A percentile compares a stretch with the other conserved stretches of the same genome.
Evolutionary conservation across 2,113 vertebrate genomes (phyloP).

Genomic region (Osmerus mordax): DNA sequence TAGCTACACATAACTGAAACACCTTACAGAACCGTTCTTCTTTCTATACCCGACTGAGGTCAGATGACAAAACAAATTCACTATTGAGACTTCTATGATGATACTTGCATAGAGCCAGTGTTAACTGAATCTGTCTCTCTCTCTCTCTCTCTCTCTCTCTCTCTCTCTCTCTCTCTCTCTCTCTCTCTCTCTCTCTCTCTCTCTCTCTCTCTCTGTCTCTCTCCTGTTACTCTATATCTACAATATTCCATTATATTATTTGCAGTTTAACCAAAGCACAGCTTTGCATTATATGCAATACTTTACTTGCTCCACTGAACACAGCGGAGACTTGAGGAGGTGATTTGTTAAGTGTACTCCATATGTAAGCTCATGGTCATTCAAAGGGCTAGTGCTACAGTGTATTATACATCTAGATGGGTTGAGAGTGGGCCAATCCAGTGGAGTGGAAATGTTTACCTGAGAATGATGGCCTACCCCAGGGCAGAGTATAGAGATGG

Average conservation of each 20-base stretch:
- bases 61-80: too few species aligned
- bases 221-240: not conserved
- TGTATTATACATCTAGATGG: not conserved
- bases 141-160: not conserved
- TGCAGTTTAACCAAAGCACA: not conserved
- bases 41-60: too few species aligned
- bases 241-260: not conserved
- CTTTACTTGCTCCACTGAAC: too few species aligned
- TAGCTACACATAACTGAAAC: too few species aligned
- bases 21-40: too few species aligned
- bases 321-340: too few species aligned
- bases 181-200: slow-evolving; percentile 4
- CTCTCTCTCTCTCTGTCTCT: not conserved
- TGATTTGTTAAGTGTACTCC: too few species aligned
- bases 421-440: not conserved
- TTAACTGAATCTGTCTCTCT: not conserved
- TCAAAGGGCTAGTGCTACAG: too few species aligned
- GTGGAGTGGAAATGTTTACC: slow-evolving; percentile 26
- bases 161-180: not conserved
- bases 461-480: slow-evolving; percentile 32
- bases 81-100: too few species aligned
- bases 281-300: too few species aligned
- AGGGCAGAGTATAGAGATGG: slow-evolving; percentile 27
- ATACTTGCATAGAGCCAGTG: too few species aligned
- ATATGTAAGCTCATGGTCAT: too few species aligned